Evolutionary conservation across 2,797 vertebrate species (phyloP).

Genomic region (Tapera naevia): DNA sequence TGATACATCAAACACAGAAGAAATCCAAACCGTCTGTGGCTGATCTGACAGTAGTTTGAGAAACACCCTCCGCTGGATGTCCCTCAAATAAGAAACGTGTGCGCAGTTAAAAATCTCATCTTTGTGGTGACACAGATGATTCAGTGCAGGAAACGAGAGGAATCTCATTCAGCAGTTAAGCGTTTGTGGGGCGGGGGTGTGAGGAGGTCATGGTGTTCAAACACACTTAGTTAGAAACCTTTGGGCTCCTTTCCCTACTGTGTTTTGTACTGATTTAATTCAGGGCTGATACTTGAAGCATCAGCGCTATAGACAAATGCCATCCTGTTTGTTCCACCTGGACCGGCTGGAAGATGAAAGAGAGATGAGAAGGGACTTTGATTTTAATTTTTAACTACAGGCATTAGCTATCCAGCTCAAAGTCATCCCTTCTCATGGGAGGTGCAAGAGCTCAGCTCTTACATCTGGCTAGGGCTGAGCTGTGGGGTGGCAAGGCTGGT

Average conservation of each 20-base stretch:
- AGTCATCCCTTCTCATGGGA: neutral
- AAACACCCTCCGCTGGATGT: conserved; percentile 20
- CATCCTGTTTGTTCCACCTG: neutral
- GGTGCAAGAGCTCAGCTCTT: neutral
- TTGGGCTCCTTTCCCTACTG: neutral
- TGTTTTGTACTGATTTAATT: neutral
- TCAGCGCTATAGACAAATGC: neutral
- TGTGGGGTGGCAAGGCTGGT: neutral
- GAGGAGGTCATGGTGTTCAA: conserved; percentile 33
- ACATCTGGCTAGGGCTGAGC: neutral
- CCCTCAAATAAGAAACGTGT: conserved; percentile 59
- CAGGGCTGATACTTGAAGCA: neutral
- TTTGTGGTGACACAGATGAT: conserved; percentile 68
- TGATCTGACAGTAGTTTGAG: conserved; percentile 43
- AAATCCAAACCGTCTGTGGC: conserved; percentile 22
- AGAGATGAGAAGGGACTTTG: neutral
- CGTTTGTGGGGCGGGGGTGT: conserved; percentile 42
- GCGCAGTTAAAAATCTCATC: conserved; percentile 46
- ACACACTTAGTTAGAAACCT: neutral
- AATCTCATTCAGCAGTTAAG: conserved; percentile 54
- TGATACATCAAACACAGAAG: conserved; percentile 15
- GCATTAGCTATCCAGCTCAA: neutral
- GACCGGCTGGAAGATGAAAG: neutral
- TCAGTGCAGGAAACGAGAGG: conserved; percentile 58
- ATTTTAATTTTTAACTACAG: neutral